A percentile compares a stretch with the other conserved stretches of the same genome.
Evolutionary conservation across 2,113 vertebrate genomes (phyloP).

Genomic region (Oophaga pumilio): DNA sequence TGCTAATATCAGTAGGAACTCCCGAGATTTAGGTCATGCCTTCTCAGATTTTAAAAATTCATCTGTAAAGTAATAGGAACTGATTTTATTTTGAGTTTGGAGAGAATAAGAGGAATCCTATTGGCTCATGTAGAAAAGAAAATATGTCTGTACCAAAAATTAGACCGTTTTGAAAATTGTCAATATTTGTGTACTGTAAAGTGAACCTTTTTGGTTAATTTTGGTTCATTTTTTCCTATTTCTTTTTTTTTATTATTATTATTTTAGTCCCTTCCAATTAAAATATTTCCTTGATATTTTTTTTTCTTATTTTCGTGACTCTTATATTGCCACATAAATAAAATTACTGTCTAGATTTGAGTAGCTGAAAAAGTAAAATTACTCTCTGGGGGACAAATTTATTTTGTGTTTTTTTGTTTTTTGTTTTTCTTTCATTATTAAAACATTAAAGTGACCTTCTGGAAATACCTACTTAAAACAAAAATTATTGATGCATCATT

Average conservation of each 20-base stretch:
- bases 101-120: conserved; percentile 69
- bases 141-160: conserved; percentile 82
- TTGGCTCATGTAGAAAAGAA: conserved; percentile 76
- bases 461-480: not conserved
- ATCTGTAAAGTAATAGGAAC: conserved; percentile 80
- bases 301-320: conserved; percentile 78
- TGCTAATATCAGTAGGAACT: conserved; percentile 74
- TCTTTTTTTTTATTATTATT: conserved; percentile 15
- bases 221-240: conserved; percentile 68
- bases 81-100: conserved; percentile 76
- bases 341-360: conserved; percentile 18
- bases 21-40: conserved; percentile 78
- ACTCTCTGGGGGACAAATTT: not conserved
- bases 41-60: conserved; percentile 73
- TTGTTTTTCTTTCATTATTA: not conserved
- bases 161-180: conserved; percentile 77
- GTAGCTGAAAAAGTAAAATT: conserved; percentile 1
- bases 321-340: conserved; percentile 74
- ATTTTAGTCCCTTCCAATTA: conserved; percentile 66
- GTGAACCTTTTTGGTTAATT: conserved; percentile 77
- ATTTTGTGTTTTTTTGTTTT: conserved; percentile 2
- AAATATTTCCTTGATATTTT: conserved; percentile 78
- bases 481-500: too few species aligned
- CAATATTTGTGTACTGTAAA: conserved; percentile 80
- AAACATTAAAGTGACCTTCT: conserved; percentile 12